Percentiles rank a stretch among this genome's conserved stretches.
phyloP scores from a whole-genome alignment of 2,888 invertebrate genomes.

The Diarsia rubi region DNA sequence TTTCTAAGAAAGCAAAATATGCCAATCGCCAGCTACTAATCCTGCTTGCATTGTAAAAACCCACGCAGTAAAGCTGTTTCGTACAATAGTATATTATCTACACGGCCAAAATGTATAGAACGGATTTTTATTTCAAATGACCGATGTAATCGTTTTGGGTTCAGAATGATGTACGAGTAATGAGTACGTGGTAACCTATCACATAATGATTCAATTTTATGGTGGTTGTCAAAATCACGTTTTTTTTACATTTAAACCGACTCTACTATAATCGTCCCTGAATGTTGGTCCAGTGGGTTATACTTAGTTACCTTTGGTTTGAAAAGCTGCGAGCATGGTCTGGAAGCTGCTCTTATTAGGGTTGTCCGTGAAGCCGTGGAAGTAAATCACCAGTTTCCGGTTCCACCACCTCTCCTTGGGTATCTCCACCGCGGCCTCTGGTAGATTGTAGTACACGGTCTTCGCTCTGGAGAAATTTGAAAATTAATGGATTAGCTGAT shows the following conservation, averaged over 20 bases:
- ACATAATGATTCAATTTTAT: background rate
- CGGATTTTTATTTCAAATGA: too few relatives aligned
- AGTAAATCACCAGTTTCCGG: slow-evolving; percentile 52
- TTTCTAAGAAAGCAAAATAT: too few relatives aligned
- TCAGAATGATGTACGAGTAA: background rate
- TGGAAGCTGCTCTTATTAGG: slow-evolving; percentile 63
- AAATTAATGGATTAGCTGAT: background rate
- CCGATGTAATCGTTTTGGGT: too few relatives aligned
- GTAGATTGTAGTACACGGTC: slow-evolving; percentile 31
- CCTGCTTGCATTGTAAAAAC: too few relatives aligned
- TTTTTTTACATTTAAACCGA: background rate
- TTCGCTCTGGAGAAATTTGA: slow-evolving; percentile 23
- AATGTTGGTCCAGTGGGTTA: background rate
- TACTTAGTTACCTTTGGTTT: background rate
- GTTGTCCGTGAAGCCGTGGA: slow-evolving; percentile 70
- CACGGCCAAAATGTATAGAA: background rate
- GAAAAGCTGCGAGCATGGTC: slow-evolving; percentile 58
- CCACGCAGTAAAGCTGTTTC: too few relatives aligned
- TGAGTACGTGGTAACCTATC: too few relatives aligned
- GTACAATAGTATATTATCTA: background rate
- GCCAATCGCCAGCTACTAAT: too few relatives aligned
- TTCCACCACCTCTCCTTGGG: slow-evolving; percentile 21
- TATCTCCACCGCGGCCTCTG: background rate
- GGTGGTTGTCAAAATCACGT: background rate
- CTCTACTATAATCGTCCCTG: background rate